Conservation (phyloP, 2,797 vertebrate species). For the Manis pentadactyla region DNA sequence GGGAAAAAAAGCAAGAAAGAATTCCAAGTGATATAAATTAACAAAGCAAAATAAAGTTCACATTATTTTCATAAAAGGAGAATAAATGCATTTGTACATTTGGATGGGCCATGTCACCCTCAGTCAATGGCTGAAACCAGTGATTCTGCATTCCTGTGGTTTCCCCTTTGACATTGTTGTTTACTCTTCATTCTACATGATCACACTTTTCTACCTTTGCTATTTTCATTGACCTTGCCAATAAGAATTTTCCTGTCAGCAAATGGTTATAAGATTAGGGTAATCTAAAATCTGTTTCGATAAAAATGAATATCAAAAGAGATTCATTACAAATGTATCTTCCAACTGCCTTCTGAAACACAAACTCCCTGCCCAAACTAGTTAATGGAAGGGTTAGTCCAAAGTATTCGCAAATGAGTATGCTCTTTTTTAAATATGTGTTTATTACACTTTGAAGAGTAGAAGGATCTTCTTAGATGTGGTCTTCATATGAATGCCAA, state of each 20-base stretch:
- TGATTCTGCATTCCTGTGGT: background rate
- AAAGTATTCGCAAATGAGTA: background rate
- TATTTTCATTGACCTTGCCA: background rate
- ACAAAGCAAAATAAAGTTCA: background rate
- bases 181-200: background rate
- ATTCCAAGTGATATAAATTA: background rate
- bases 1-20: background rate
- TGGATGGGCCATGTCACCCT: background rate
- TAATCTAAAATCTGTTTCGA: background rate
- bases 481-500: conserved; percentile 33
- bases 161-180: background rate
- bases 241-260: background rate
- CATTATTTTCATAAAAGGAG: background rate
- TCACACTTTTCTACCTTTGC: background rate
- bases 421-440: background rate
- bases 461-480: conserved; percentile 28
- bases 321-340: background rate
- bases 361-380: background rate
- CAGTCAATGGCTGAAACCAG: too few relatives aligned
- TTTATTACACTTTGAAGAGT: conserved; percentile 58
- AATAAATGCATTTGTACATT: background rate
- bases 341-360: background rate
- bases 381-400: background rate
- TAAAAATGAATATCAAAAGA: background rate
- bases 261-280: background rate